Evolutionary conservation across 2,888 invertebrate genomes (phyloP), one percentile per base, ranked within the genome.

Genomic region (Agrotis segetum): DNA sequence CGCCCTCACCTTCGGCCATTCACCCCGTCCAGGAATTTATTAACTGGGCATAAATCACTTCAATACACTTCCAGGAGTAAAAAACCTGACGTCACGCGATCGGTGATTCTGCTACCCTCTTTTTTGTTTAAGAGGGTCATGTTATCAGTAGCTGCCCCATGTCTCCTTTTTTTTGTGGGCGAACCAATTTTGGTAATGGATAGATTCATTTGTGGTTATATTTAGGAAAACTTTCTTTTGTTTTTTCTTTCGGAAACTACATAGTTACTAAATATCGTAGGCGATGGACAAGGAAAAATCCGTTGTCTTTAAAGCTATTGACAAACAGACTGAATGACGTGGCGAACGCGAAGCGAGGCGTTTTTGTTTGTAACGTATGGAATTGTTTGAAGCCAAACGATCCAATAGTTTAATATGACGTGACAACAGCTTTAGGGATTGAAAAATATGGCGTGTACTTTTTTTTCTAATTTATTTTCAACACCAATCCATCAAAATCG

Each of bases 21-120:
- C 90, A 92, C 92, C 92, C 86, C 88, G 71, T 77, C 85, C 87
- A 86, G 90, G 88, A 93, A 93, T 93, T 93, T 94, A 95, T 95
- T 94, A 94, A 93, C 92, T 79, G 74, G 66, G 74, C 85, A 88
- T 90, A 90, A 91, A 91, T 91, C 90, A 90, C 89, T 86, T 85
- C 88, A 88, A 84, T 88, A 86, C 84, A 88, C 87, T 88, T 81
- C 79, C 84, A 82, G 81, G 83, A 87, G 85, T 89, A 88, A 88
- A 40, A 88, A 88, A 88, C 78, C 86, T 86, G 65, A 83, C 87
- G 84, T 88, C 89, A 88, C 88, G 88, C 90, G 89, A 91, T 90
- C 88, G 86, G 85, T 81, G 87, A 88, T 89, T 88, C 86, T 82
- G 79, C 85, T 86, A 85, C 85, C 87, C 89, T 88, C 88, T 87